Percentiles rank a stretch among this genome's conserved stretches.
Evolutionary conservation across 2,113 vertebrate genomes (phyloP).

Genomic region (Felis catus): F.catus_Fca126_mat1.0 CM031424.1:31434501-31435000

Average conservation of each 20-base stretch:
- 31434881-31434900: neutral
- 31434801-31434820: neutral
- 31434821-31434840: neutral
- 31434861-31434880: neutral
- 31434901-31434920: neutral
- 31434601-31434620: neutral
- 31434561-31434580: neutral
- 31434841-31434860: neutral
- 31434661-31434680: neutral
- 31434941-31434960: neutral
- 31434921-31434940: neutral
- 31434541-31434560: neutral
- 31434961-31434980: neutral
- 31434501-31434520: neutral
- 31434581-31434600: neutral
- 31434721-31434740: neutral
- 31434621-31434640: neutral
- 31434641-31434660: neutral
- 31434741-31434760: neutral
- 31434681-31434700: neutral
- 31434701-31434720: neutral
- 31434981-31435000: neutral
- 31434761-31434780: neutral
- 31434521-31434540: neutral
- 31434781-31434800: neutral